Evolutionary conservation across 2,797 vertebrate genomes (phyloP), one percentile per base, ranked within the genome.

Genomic region (Apogon talboti): DNA sequence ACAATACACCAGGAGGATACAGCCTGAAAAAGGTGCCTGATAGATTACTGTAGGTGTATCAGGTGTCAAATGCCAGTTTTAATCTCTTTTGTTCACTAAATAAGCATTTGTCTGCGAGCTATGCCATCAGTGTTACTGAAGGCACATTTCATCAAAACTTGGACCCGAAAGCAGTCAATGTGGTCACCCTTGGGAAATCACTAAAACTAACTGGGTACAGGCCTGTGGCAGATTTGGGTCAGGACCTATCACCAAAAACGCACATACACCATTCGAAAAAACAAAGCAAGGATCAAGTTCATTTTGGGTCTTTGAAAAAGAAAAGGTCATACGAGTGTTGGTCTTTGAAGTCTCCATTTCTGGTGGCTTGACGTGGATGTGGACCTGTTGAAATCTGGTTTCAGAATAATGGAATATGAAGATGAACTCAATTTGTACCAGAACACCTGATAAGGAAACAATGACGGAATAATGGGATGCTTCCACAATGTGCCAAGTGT

Each of bases 1-100:
- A 89, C 82, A 89, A 89, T 85, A 47, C 66, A 59, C 7, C 12
- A 0, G 35, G 70, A 82, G 63, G 67, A 72, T 77, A 58, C 74
- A 43, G 30, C 54, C 74, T 85, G 76, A 78, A 82, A 76, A 62
- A 67, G 58, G 33, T 70, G 55, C 71, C 71, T 81, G 81, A 61
- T 82, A 63, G 70, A 79, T 92, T 87, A 84, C 84, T 83, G 55
- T 38, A 51, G 55, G 30, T 1, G 3, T 85, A 89, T 93, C 85
- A n/a, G 0, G 61, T 91, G 70, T 85, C 88, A 90, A 92, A 91
- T 90, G 80, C 55, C 76, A 76, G 69, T 81, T 87, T 89, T 90
- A 85, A 85, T 86, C 47, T 66, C 60, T 52, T 81, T 91, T 90
- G 74, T 90, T 40, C 51, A 67, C 35, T 59, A 69, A 80, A 71